These are phyloP conservation scores for Sylvietta virens DNA, from an alignment of 2,113 vertebrate species.

Conservation along the genomic window DNA sequence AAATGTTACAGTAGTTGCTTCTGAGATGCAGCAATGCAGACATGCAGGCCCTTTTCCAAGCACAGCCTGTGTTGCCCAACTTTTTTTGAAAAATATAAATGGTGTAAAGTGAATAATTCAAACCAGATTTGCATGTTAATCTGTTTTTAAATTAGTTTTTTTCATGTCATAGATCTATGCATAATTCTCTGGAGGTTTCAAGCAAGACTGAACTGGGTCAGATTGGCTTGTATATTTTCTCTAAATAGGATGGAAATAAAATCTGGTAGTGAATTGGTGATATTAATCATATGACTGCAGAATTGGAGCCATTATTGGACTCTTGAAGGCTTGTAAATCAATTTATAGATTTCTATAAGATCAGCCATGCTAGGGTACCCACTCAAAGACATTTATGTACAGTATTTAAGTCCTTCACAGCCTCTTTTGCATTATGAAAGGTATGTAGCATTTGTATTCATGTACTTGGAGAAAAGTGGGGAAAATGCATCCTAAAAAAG, in stretches of 20 bases:
- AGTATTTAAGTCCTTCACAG: not conserved
- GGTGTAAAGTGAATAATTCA: conserved; percentile 14
- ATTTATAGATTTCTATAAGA: not conserved
- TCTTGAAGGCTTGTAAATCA: not conserved
- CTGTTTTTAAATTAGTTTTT: conserved; percentile 39
- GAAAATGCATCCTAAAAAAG: not conserved
- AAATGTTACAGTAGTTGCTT: not conserved
- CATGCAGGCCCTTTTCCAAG: not conserved
- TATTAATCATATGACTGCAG: conserved; percentile 27
- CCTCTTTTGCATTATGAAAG: not conserved
- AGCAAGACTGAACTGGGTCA: conserved; percentile 47
- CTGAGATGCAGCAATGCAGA: not conserved
- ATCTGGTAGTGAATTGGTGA: not conserved
- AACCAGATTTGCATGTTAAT: conserved; percentile 41
- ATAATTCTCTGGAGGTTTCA: conserved; percentile 50
- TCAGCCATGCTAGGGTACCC: not conserved
- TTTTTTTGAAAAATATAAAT: not conserved
- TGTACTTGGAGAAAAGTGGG: not conserved
- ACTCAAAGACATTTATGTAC: not conserved
- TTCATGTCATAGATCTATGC: not conserved
- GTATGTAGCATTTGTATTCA: not conserved
- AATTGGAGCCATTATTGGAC: not conserved
- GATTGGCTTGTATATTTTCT: conserved; percentile 30
- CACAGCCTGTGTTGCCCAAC: not conserved
- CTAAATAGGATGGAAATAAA: conserved; percentile 40